Base-by-base conservation (phyloP, 2,888 invertebrate genomes). In the Eueremaeus valkanovi region DNA sequence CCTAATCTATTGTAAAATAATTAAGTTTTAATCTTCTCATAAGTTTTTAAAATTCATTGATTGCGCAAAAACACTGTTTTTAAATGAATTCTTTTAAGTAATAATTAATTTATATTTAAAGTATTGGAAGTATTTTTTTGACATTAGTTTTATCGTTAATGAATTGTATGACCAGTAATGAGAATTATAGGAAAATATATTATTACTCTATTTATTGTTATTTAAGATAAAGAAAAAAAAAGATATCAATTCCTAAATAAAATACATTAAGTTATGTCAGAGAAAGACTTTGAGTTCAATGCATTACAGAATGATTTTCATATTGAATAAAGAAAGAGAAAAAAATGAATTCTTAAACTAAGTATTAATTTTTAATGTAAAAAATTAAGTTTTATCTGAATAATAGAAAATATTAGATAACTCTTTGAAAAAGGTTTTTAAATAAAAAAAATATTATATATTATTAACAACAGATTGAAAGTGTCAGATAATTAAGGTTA, bases 201-300 rank as follows among this genome's bases (percentile, higher is more conserved):
- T 24, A 61, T 61, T 61, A 24, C 21, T 29, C 63, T 63, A 63
- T 63, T 63, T 63, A 63, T 63, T 63, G 63, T 63, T 63, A 36
- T 63, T 63, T 63, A 63, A 63, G 33, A 27, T 31, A 18, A 51
- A 51, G 6, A 5, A 36, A 36, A 36, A 5, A 45, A 45, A 6
- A 11, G 18, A 45, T 55, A 55, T 55, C 55, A 16, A 55, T 24
- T 55, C 55, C 55, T 55, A 55, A 21, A n/a, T 6, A 55, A 24
- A 24, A 55, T 13, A 16, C 11, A 16, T 45, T 13, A 5, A 45
- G 3, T 9, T 5, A 45, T n/a, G n/a, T n/a, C n/a, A n/a, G n/a
- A n/a, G 13, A 45, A 2, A 45, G 18, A 45, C 45, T 45, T 45
- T 18, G 45, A 45, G 45, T 45, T 45, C 45, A 45, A 16, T 45